Evolutionary conservation across 2,888 invertebrate genomes (phyloP).

Genomic region (Penaeus monodon): DNA sequence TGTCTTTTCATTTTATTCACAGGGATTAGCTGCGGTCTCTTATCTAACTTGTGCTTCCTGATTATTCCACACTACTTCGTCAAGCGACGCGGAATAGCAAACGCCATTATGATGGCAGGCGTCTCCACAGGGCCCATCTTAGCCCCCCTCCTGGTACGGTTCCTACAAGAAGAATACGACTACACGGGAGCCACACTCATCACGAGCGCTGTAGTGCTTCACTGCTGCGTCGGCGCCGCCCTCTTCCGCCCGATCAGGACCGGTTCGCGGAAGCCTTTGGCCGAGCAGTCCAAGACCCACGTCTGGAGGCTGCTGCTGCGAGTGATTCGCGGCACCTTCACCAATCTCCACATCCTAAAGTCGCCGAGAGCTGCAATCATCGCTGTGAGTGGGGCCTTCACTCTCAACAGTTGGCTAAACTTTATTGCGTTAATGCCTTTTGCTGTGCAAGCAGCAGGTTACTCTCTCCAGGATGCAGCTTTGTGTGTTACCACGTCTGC

Average conservation of each 20-base stretch:
- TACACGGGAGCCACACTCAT: constrained; percentile 35
- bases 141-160: constrained; percentile 15
- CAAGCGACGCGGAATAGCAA: constrained; percentile 30
- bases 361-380: constrained; percentile 2
- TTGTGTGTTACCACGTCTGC: background rate
- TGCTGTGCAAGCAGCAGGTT: constrained; percentile 2
- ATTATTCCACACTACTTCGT: constrained; percentile 35
- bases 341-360: background rate
- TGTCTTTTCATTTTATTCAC: background rate
- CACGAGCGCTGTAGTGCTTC: constrained; percentile 18
- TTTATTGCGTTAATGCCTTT: no score
- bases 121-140: background rate
- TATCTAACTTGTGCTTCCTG: constrained; percentile 18
- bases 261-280: background rate
- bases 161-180: constrained; percentile 28
- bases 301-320: background rate
- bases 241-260: constrained; percentile 30
- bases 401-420: no score
- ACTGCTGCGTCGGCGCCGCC: constrained; percentile 15
- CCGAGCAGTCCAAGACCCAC: background rate
- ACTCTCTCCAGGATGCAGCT: background rate
- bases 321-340: background rate
- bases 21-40: background rate
- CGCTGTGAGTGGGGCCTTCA: background rate
- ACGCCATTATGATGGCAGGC: constrained; percentile 18